Base-by-base conservation (phyloP, 1,140 invertebrate species). In the Zaprionus nigranus region DNA sequence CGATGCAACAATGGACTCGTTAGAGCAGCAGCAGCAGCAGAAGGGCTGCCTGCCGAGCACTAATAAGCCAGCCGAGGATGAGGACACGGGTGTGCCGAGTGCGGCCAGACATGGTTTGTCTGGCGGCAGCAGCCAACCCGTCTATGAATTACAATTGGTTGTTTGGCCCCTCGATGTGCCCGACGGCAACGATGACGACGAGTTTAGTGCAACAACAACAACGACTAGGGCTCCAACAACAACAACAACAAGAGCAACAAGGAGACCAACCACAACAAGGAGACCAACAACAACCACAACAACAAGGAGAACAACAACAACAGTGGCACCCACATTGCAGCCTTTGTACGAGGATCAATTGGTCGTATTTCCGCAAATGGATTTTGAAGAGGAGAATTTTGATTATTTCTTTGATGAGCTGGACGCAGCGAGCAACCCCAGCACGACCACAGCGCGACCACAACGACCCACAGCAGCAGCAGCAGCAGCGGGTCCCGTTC, bases 71-170 rank as follows among this genome's bases (percentile, higher is more conserved):
- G 46, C 46, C 17, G 46, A 46, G n/a, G n/a, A 17, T 2, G 53
- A 20, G 46, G 56, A 56, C 24, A 74, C 66, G 75, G 30, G 9
- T 3, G 9, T 34, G 9, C 30, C 30, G 30, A 34, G 30, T 34
- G 30, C 9, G 30, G 30, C 30, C 30, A 77, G 86, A 40, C 71
- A 81, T 71, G 73, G 77, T 56, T 71, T 73, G 80, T 46, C 79
- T 58, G 58, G 34, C 54, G 66, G 34, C 51, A 62, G 57, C 57
- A 90, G 78, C 58, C 83, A 91, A 80, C 88, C 88, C 58, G 59
- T 91, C 77, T 91, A 91, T 86, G 90, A 91, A 83, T 86, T 86
- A 76, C 90, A 91, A 91, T 79, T 91, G 90, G 84, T 85, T 79
- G 90, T 90, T 79, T 91, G 90, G 90, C 90, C 90, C 51, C 70